A percentile compares a stretch with the other conserved stretches of the same genome.
phyloP scores from a whole-genome alignment of 2,888 invertebrate species.

The Unio delphinus region DNA sequence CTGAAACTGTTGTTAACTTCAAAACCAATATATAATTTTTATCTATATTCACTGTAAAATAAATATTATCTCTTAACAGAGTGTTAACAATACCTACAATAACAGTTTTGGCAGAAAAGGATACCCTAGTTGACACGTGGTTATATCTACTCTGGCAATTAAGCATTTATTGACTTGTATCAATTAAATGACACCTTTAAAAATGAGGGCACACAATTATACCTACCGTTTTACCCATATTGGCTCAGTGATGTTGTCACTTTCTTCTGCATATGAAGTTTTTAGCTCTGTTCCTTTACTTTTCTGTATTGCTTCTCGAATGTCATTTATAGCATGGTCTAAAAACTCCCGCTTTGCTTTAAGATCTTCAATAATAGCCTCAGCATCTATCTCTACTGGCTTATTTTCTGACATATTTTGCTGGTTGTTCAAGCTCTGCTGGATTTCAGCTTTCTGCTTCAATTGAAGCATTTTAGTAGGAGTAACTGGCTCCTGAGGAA shows the following conservation, averaged over 20 bases:
- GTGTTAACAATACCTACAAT: no score
- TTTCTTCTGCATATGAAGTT: conserved; percentile 44
- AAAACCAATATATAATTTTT: no score
- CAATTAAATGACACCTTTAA: background rate
- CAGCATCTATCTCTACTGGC: conserved; percentile 59
- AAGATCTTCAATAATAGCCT: conserved; percentile 62
- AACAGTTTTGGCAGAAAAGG: no score
- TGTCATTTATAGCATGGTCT: conserved; percentile 82
- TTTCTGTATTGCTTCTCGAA: conserved; percentile 84
- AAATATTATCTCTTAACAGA: no score
- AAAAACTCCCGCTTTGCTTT: conserved; percentile 63
- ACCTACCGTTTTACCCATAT: conserved; percentile 69
- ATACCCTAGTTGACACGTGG: no score
- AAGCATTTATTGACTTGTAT: no score
- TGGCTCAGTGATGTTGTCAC: conserved; percentile 51
- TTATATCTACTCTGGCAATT: no score
- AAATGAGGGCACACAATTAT: conserved; percentile 4
- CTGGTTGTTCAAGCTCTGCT: conserved; percentile 40
- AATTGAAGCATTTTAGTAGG: conserved; percentile 75
- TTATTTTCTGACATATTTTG: conserved; percentile 19
- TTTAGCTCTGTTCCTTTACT: conserved; percentile 72
- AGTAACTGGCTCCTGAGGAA: conserved; percentile 78
- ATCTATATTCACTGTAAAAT: no score
- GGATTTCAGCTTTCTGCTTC: conserved; percentile 72
- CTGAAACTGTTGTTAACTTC: no score